Conservation (phyloP, 2,113 vertebrate genomes). For the Pycnonotus jocosus region DNA sequence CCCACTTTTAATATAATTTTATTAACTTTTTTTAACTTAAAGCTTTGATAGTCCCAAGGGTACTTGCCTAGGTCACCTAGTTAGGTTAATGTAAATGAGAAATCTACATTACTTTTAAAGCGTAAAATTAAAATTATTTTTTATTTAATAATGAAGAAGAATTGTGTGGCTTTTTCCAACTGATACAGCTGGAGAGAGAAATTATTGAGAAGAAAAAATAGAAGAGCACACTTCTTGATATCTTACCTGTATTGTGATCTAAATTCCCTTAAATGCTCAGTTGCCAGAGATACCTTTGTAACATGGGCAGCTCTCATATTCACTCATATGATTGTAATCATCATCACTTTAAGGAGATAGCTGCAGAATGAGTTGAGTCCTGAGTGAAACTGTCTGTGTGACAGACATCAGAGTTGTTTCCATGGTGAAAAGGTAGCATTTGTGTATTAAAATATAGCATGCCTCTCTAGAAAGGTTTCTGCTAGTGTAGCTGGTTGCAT, state of each 20-base stretch:
- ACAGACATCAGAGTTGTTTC: background rate
- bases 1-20: background rate
- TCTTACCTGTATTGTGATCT: background rate
- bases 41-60: background rate
- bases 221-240: background rate
- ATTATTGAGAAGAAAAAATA: background rate
- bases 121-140: background rate
- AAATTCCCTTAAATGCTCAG: background rate
- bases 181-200: background rate
- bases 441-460: background rate
- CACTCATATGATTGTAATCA: background rate
- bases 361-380: background rate
- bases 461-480: background rate
- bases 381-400: background rate
- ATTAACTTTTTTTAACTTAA: background rate
- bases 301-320: background rate
- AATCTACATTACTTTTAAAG: background rate
- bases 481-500: background rate
- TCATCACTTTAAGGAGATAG: background rate
- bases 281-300: background rate
- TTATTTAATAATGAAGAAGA: background rate
- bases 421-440: background rate
- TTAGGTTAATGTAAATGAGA: background rate
- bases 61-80: background rate
- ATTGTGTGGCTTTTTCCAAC: background rate